Conservation (phyloP, 1,140 invertebrate genomes). For the Hydropsyche tenuis region DNA sequence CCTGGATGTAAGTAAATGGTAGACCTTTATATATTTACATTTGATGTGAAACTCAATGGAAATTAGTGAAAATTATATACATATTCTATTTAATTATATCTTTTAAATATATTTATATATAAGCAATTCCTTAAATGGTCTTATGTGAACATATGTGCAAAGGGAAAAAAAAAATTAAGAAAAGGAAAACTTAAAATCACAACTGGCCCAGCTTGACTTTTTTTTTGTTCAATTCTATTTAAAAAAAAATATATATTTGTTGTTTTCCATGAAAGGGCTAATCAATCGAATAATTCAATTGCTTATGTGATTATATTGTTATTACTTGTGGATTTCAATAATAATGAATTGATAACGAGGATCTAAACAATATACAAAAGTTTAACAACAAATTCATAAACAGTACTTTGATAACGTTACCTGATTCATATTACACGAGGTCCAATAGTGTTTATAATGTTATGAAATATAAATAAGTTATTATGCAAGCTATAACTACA, state of each 20-base stretch:
- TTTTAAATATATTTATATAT: no score
- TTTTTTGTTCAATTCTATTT: background rate
- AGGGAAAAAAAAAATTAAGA: no score
- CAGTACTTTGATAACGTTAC: conserved; percentile 44
- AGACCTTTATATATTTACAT: conserved; percentile 25
- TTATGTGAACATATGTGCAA: no score
- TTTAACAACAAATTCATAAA: conserved; percentile 31
- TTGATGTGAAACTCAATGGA: conserved; percentile 41
- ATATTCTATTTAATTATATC: no score
- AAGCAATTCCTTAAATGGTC: no score
- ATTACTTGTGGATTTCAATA: no score
- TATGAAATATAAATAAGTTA: conserved; percentile 10
- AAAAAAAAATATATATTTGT: background rate
- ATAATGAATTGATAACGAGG: no score
- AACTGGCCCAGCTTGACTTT: background rate
- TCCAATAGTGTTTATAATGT: conserved; percentile 46
- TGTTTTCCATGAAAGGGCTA: no score
- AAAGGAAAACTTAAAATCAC: no score
- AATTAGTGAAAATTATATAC: conserved; percentile 34
- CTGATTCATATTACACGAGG: conserved; percentile 48
- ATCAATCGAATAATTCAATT: no score
- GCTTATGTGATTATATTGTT: no score
- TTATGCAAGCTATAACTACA: background rate
- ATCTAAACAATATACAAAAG: background rate
- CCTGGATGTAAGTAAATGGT: conserved; percentile 22